Base-by-base conservation (phyloP, 1,140 invertebrate genomes). In the Teleogryllus occipitalis region DNA sequence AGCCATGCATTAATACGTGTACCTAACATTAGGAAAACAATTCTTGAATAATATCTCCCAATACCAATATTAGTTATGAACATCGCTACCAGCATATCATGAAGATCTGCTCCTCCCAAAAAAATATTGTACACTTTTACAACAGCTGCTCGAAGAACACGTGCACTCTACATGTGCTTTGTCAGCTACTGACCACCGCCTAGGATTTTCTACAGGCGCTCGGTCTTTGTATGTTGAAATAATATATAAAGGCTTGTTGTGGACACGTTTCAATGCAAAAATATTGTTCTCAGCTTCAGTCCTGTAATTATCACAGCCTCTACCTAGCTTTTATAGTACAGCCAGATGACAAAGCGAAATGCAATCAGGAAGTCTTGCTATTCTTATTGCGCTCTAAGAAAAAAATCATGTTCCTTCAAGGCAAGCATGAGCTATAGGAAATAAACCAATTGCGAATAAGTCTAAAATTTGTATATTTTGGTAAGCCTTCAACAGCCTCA, bases 171-270 rank as follows among this genome's bases (percentile, higher is more conserved):
- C 81, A 80, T 82, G 82, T 79, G 77, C 76, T 77, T 84, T 84
- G 54, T 73, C 75, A 78, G 78, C 81, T 84, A 84, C 85, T 49
- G 81, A 81, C 47, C 82, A 87, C 85, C 5, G 77, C 76, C 82
- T 81, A 8, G 83, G 84, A 81, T 81, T 83, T 74, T 81, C 79
- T 74, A 85, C 77, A 76, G 86, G 85, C 79, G 86, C 77, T 75
- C 80, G 77, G 77, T 81, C 83, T 49, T 83, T 82, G 84, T 83
- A 88, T 47, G 84, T 83, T 81, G 84, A 87, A 27, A 86, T 80
- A 49, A 88, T 82, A 79, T 82, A 81, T 21, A 88, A 85, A 74
- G 82, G 75, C 82, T 87, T 88, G 82, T 86, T 87, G 80, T 87
- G 86, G 79, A 83, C 83, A 86, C 87, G 87, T 65, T 84, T 84